A percentile compares a stretch with the other conserved stretches of the same genome.
Conservation (phyloP, 2,113 vertebrate genomes). For the Odontesthes bonariensis region DNA sequence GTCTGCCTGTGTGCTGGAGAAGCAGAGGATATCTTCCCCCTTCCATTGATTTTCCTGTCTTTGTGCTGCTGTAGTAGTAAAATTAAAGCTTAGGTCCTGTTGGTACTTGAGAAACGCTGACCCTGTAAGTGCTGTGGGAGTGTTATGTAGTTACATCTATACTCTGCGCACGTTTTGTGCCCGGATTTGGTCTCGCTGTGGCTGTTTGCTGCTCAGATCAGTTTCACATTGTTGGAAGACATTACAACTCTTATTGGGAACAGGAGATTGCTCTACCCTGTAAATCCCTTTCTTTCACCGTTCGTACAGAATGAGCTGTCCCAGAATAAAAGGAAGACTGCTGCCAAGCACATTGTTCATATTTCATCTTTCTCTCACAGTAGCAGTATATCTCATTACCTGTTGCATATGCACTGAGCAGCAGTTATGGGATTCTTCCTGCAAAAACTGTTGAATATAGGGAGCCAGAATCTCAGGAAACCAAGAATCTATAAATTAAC, state of each 20-base stretch:
- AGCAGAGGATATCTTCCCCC: constrained; percentile 15
- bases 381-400: constrained; percentile 20
- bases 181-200: background rate
- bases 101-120: background rate
- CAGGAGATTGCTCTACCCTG: background rate
- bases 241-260: background rate
- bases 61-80: constrained; percentile 25
- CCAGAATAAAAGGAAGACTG: background rate
- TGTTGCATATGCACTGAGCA: constrained; percentile 12
- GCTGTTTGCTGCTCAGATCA: background rate
- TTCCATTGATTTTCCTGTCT: constrained; percentile 47
- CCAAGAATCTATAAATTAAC: too few relatives aligned
- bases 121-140: background rate
- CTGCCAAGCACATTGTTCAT: constrained; percentile 1
- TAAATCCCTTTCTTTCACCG: background rate
- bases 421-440: constrained; percentile 24
- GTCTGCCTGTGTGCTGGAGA: constrained; percentile 15
- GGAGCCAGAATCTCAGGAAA: background rate
- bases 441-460: constrained; percentile 18
- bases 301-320: background rate
- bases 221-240: background rate
- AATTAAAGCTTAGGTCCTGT: constrained; percentile 14
- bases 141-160: background rate
- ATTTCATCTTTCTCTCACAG: constrained; percentile 26
- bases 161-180: background rate